A percentile compares a stretch with the other conserved stretches of the same genome.
Evolutionary conservation across 2,888 invertebrate genomes (phyloP).

Genomic region (Orthosia gothica): DNA sequence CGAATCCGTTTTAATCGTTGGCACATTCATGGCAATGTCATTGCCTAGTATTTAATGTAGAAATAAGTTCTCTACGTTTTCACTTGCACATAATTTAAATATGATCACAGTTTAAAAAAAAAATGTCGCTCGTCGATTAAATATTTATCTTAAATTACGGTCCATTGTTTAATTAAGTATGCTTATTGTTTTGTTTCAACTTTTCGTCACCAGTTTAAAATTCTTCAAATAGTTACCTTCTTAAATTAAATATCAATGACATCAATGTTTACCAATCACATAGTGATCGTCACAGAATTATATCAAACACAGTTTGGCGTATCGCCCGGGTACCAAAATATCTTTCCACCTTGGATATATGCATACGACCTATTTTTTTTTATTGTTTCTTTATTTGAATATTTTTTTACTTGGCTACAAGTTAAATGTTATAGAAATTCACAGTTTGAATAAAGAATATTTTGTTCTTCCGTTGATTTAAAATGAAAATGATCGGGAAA

Average conservation of each 20-base stretch:
- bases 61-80: slow-evolving; percentile 37
- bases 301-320: slow-evolving; percentile 79
- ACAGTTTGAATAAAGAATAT: neutral
- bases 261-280: slow-evolving; percentile 75
- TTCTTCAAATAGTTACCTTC: slow-evolving; percentile 5
- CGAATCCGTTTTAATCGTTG: slow-evolving; percentile 75
- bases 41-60: slow-evolving; percentile 36
- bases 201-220: neutral
- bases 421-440: neutral
- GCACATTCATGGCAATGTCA: slow-evolving; percentile 73
- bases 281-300: slow-evolving; percentile 66
- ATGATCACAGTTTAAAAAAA: slow-evolving; percentile 6
- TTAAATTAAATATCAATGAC: slow-evolving; percentile 37
- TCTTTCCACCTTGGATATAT: slow-evolving; percentile 80
- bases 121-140: neutral
- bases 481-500: slow-evolving; percentile 13
- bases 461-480: neutral
- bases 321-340: slow-evolving; percentile 87
- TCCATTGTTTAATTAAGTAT: slow-evolving; percentile 9
- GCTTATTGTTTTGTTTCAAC: neutral
- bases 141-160: neutral
- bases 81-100: slow-evolving; percentile 47
- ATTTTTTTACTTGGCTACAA: neutral
- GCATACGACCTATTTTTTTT: slow-evolving; percentile 66
- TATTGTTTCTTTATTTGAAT: slow-evolving; percentile 33